A percentile compares a stretch with the other conserved stretches of the same genome.
Conservation (phyloP, 1,140 invertebrate genomes). For the Neodiprion virginianus region DNA sequence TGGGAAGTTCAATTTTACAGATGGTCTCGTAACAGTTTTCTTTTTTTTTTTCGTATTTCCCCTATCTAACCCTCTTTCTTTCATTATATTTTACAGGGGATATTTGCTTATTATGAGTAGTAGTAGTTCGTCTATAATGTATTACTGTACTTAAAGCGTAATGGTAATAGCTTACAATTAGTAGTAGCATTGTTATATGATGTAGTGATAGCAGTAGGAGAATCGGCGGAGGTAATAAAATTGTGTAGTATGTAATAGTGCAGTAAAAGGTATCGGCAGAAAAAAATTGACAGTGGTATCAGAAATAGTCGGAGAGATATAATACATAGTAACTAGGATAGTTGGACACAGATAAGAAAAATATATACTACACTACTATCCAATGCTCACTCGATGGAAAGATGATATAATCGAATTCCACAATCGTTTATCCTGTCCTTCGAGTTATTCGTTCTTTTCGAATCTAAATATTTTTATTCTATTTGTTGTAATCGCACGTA, state of each 20-base stretch:
- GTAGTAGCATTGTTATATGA: neutral
- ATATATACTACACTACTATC: too few species aligned
- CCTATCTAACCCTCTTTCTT: neutral
- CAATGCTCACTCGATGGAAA: too few species aligned
- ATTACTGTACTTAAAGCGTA: neutral
- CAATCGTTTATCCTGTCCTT: too few species aligned
- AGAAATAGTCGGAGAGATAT: neutral
- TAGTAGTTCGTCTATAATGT: neutral
- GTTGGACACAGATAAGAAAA: neutral
- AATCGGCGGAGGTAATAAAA: too few species aligned
- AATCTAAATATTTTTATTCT: neutral
- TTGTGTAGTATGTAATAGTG: neutral
- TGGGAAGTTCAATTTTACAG: neutral
- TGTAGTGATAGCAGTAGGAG: neutral
- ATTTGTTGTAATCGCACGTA: neutral
- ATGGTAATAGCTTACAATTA: neutral
- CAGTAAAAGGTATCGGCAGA: too few species aligned
- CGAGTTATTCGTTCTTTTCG: neutral
- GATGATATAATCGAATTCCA: too few species aligned
- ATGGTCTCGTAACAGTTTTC: neutral
- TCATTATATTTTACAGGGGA: neutral
- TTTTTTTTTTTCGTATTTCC: neutral
- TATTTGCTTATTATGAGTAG: neutral
- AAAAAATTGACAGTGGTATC: neutral
- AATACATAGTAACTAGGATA: neutral